These are phyloP conservation scores for Drosophila triauraria DNA, from an alignment of 1,140 invertebrate genomes.

Conservation along the genomic window DNA sequence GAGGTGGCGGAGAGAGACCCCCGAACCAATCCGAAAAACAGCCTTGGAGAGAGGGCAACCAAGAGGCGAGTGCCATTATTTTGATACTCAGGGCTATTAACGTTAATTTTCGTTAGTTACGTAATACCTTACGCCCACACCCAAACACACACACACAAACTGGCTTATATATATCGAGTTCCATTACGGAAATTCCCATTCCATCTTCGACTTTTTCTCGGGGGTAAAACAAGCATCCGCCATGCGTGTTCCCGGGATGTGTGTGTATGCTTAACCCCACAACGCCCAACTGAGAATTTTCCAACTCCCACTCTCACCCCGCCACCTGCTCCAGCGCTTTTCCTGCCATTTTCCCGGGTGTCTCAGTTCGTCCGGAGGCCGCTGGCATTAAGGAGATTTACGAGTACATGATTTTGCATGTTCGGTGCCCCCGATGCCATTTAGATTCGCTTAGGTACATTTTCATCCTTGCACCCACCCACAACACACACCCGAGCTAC, in stretches of 20 bases:
- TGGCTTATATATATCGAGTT: constrained; percentile 50
- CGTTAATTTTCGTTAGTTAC: constrained; percentile 84
- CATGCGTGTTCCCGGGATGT: constrained; percentile 49
- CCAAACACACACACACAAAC: constrained; percentile 19
- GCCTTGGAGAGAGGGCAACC: constrained; percentile 39
- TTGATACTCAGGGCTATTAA: constrained; percentile 81
- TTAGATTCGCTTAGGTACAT: constrained; percentile 84
- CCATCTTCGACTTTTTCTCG: constrained; percentile 40
- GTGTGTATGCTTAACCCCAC: constrained; percentile 39
- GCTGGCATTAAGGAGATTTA: constrained; percentile 81
- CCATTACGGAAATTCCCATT: constrained; percentile 65
- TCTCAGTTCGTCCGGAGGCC: constrained; percentile 67
- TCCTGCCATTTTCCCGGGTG: constrained; percentile 44
- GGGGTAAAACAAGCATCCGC: constrained; percentile 70
- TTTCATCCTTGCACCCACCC: constrained; percentile 73
- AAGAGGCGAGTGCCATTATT: constrained; percentile 73
- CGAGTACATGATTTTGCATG: constrained; percentile 84
- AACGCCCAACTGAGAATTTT: constrained; percentile 14
- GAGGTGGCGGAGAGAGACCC: constrained; percentile 13
- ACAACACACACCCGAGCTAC: constrained; percentile 17
- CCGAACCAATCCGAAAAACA: constrained; percentile 51
- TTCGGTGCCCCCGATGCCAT: constrained; percentile 81
- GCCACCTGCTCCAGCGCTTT: constrained; percentile 25
- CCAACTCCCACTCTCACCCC: constrained; percentile 3
- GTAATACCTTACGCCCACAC: constrained; percentile 75